phyloP scores from a whole-genome alignment of 1,140 invertebrate genomes.

The Aplysia californica region DNA sequence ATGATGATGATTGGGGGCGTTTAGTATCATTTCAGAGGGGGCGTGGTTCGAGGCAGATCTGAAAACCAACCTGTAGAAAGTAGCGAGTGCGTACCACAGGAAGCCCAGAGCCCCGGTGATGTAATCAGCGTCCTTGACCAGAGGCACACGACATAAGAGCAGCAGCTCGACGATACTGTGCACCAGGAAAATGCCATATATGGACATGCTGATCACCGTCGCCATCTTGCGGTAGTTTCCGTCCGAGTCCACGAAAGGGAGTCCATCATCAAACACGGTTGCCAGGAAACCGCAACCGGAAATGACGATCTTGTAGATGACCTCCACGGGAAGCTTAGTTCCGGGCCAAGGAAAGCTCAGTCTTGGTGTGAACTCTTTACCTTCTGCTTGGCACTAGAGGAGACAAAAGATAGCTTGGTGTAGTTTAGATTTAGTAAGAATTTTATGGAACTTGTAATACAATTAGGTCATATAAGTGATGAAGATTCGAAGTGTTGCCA shows the following conservation, averaged over 20 bases:
- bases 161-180: conserved; percentile 16
- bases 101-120: conserved; percentile 11
- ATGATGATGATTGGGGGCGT: neutral
- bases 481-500: neutral
- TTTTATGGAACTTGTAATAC: neutral
- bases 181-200: conserved; percentile 22
- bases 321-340: conserved; percentile 5
- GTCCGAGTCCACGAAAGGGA: conserved; percentile 8
- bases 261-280: conserved; percentile 7
- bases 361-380: conserved; percentile 1
- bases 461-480: neutral
- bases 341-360: neutral
- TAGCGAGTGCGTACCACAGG: conserved; percentile 19
- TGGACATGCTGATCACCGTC: conserved; percentile 16
- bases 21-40: no score
- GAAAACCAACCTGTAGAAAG: conserved; percentile 27
- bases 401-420: neutral
- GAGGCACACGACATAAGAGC: neutral
- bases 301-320: neutral
- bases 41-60: no score
- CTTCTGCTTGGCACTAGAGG: conserved; percentile 5
- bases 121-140: conserved; percentile 7
- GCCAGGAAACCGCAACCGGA: conserved; percentile 13
- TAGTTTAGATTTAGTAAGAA: neutral
- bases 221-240: conserved; percentile 28